These are phyloP conservation scores for Hydrotaea cyrtoneurina DNA, from an alignment of 2,888 invertebrate species.

Conservation along the genomic window DNA sequence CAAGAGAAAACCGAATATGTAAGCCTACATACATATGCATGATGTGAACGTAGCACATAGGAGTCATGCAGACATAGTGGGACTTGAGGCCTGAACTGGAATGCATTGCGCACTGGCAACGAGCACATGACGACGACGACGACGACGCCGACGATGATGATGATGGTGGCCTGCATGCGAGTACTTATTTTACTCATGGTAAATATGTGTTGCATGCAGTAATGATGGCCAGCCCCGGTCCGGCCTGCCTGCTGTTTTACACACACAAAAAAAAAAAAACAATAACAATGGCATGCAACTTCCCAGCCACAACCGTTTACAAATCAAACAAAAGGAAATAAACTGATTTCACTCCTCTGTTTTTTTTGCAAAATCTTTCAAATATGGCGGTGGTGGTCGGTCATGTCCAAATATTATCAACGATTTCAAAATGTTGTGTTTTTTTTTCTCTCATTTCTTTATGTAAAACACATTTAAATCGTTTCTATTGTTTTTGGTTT, in stretches of 20 bases:
- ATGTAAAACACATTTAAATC: conserved; percentile 6
- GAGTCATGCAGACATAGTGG: conserved; percentile 15
- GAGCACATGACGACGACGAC: no score
- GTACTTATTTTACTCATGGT: no score
- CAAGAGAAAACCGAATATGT: neutral
- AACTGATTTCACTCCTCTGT: neutral
- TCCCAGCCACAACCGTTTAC: neutral
- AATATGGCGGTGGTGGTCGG: conserved; percentile 33
- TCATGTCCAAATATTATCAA: conserved; percentile 17
- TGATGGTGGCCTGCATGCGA: conserved; percentile 23
- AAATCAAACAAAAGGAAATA: neutral
- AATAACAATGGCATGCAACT: conserved; percentile 30
- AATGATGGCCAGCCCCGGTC: neutral
- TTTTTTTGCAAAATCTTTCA: conserved; percentile 23
- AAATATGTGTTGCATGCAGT: conserved; percentile 37
- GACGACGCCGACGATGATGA: no score
- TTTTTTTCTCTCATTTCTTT: neutral
- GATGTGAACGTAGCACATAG: neutral
- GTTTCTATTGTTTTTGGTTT: neutral
- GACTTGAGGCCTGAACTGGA: conserved; percentile 25
- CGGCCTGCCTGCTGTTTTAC: conserved; percentile 33
- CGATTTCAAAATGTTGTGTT: conserved; percentile 24
- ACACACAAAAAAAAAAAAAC: no score
- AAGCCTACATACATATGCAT: conserved; percentile 22
- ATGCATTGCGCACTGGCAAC: conserved; percentile 20